Conservation (phyloP, 2,797 vertebrate species). For the Lateolabrax maculatus region DNA sequence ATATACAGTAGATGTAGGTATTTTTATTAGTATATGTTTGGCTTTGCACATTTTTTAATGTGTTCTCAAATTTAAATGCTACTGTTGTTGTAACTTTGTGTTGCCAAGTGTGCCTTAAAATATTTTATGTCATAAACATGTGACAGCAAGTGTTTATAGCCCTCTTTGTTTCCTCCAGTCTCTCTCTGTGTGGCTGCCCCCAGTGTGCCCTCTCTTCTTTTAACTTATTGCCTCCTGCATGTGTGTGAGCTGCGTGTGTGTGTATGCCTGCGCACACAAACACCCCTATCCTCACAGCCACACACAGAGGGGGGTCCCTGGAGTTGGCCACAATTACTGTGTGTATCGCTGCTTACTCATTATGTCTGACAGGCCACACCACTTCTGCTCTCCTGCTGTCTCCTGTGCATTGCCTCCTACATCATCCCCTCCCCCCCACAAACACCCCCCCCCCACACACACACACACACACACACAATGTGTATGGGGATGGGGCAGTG, state of each 20-base stretch:
- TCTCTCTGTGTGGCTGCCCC: slow-evolving; percentile 58
- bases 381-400: slow-evolving; percentile 79
- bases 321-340: slow-evolving; percentile 83
- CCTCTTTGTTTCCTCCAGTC: slow-evolving; percentile 56
- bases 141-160: slow-evolving; percentile 53
- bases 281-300: slow-evolving; percentile 64
- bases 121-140: slow-evolving; percentile 50
- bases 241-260: slow-evolving; percentile 13
- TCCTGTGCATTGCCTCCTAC: slow-evolving; percentile 71
- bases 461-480: slow-evolving; percentile 17
- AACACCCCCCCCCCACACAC: slow-evolving; percentile 23
- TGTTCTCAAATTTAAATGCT: neutral
- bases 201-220: slow-evolving; percentile 52
- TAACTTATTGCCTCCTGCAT: slow-evolving; percentile 53
- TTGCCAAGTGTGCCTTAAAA: slow-evolving; percentile 30
- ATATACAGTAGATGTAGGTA: no score
- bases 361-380: slow-evolving; percentile 86
- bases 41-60: neutral
- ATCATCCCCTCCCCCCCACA: slow-evolving; percentile 43
- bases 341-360: slow-evolving; percentile 88
- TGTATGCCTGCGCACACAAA: slow-evolving; percentile 70
- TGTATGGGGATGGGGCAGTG: slow-evolving; percentile 17
- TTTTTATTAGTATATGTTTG: neutral
- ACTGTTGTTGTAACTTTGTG: neutral
- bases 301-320: slow-evolving; percentile 75